phyloP scores from a whole-genome alignment of 2,888 invertebrate genomes.

The Lathronympha strigana region DNA sequence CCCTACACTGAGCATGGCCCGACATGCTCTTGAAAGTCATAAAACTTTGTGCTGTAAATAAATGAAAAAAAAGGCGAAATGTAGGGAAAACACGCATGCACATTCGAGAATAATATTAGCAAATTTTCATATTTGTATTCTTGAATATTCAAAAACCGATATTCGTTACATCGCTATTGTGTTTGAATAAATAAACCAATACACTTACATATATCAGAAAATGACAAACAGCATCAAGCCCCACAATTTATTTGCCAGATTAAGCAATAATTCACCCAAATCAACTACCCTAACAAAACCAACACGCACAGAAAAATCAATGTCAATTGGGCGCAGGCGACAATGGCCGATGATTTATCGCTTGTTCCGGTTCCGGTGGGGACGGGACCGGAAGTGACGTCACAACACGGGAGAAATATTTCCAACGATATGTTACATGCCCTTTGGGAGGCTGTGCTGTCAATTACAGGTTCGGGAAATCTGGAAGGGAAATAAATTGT shows the following conservation, averaged over 20 bases:
- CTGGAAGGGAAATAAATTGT: not conserved
- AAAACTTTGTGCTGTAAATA: too few species aligned
- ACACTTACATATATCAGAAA: not conserved
- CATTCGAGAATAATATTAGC: too few species aligned
- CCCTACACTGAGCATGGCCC: too few species aligned
- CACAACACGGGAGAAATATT: slow-evolving; percentile 57
- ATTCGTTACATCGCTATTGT: too few species aligned
- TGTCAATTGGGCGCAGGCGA: slow-evolving; percentile 71
- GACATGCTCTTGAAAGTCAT: too few species aligned
- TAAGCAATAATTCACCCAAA: slow-evolving; percentile 33
- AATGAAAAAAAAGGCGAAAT: too few species aligned
- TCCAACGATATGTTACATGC: slow-evolving; percentile 55
- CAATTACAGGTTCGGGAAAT: slow-evolving; percentile 45
- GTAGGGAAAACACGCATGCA: too few species aligned
- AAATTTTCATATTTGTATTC: too few species aligned
- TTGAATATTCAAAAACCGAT: too few species aligned
- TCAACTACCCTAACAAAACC: slow-evolving; percentile 27
- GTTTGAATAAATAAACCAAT: too few species aligned
- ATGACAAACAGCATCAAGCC: slow-evolving; percentile 37
- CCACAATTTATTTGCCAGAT: slow-evolving; percentile 38
- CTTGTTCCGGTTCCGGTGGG: slow-evolving; percentile 58
- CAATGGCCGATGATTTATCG: slow-evolving; percentile 76
- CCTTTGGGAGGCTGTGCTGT: slow-evolving; percentile 49
- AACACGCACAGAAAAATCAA: slow-evolving; percentile 61
- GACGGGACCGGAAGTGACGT: slow-evolving; percentile 59